These are phyloP conservation scores for Gulo gulo DNA, from an alignment of 2,113 vertebrate species.

Conservation along the genomic window DNA sequence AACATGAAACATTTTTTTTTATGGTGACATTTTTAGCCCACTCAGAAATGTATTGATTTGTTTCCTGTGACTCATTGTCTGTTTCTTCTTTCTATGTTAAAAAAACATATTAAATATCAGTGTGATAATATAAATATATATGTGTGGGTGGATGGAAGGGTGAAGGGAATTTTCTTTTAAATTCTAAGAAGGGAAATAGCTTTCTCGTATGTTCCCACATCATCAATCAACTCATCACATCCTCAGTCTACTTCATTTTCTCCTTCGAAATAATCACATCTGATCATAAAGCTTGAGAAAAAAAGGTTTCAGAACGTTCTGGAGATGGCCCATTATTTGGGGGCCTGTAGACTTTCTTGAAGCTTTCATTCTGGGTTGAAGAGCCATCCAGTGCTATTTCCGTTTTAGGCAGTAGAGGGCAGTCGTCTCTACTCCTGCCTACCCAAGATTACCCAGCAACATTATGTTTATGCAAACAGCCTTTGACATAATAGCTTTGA, in stretches of 20 bases:
- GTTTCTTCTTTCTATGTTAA: constrained; percentile 70
- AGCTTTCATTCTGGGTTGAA: neutral
- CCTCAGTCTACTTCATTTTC: constrained; percentile 73
- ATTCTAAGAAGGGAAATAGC: constrained; percentile 85
- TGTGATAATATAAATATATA: constrained; percentile 71
- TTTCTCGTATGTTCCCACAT: constrained; percentile 87
- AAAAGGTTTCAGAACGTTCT: constrained; percentile 77
- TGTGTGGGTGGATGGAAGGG: constrained; percentile 57
- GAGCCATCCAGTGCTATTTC: constrained; percentile 2
- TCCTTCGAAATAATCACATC: constrained; percentile 79
- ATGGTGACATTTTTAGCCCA: constrained; percentile 79
- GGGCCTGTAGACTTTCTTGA: neutral
- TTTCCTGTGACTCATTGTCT: constrained; percentile 74
- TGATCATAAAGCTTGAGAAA: constrained; percentile 83
- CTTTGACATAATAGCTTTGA: constrained; percentile 91
- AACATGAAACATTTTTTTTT: constrained; percentile 58
- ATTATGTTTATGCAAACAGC: constrained; percentile 89
- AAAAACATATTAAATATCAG: constrained; percentile 73
- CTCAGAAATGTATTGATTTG: constrained; percentile 77
- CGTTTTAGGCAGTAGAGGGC: constrained; percentile 81
- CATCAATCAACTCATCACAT: constrained; percentile 85
- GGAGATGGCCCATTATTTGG: constrained; percentile 71
- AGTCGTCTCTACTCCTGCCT: constrained; percentile 75
- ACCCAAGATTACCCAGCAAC: constrained; percentile 70
- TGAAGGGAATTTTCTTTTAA: constrained; percentile 73